Percentiles rank a stretch among this genome's conserved stretches.
Evolutionary conservation across 2,888 invertebrate species (phyloP).

Genomic region (Drosophila antonietae): DNA sequence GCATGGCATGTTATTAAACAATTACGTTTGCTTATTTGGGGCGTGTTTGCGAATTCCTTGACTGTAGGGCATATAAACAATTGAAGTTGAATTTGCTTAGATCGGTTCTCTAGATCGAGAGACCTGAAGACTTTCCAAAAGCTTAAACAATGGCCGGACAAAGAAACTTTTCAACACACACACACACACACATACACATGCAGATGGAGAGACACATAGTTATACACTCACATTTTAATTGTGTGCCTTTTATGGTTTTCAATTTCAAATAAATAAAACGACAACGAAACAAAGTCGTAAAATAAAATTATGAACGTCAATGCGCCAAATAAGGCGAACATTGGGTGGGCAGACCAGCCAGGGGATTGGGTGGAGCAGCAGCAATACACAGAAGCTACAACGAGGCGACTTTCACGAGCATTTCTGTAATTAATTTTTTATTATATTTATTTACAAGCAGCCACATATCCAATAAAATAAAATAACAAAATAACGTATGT

Average conservation of each 20-base stretch:
- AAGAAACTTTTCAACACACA: slow-evolving; percentile 59
- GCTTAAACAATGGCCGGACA: slow-evolving; percentile 53
- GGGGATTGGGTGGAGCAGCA: slow-evolving; percentile 3
- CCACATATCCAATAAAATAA: slow-evolving; percentile 17
- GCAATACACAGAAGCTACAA: slow-evolving; percentile 61
- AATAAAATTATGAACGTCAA: slow-evolving; percentile 79
- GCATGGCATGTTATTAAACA: slow-evolving; percentile 69
- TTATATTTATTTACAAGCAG: slow-evolving; percentile 57
- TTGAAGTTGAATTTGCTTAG: slow-evolving; percentile 27
- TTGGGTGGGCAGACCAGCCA: slow-evolving; percentile 18
- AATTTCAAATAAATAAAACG: slow-evolving; percentile 77
- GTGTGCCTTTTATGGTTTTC: slow-evolving; percentile 76
- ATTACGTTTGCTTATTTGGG: slow-evolving; percentile 63
- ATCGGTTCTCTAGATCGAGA: slow-evolving; percentile 44
- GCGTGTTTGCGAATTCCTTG: slow-evolving; percentile 57
- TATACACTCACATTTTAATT: slow-evolving; percentile 60
- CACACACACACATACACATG: slow-evolving; percentile 27
- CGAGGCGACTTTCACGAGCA: slow-evolving; percentile 67
- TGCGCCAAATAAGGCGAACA: slow-evolving; percentile 69
- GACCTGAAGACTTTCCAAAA: slow-evolving; percentile 68
- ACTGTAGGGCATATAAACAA: slow-evolving; percentile 50
- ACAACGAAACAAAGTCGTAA: slow-evolving; percentile 75
- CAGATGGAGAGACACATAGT: slow-evolving; percentile 58
- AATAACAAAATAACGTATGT: slow-evolving; percentile 15
- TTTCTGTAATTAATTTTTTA: slow-evolving; percentile 72